Conservation (phyloP, 92 coral and sea anemone genomes). For the Porites divaricata region DNA sequence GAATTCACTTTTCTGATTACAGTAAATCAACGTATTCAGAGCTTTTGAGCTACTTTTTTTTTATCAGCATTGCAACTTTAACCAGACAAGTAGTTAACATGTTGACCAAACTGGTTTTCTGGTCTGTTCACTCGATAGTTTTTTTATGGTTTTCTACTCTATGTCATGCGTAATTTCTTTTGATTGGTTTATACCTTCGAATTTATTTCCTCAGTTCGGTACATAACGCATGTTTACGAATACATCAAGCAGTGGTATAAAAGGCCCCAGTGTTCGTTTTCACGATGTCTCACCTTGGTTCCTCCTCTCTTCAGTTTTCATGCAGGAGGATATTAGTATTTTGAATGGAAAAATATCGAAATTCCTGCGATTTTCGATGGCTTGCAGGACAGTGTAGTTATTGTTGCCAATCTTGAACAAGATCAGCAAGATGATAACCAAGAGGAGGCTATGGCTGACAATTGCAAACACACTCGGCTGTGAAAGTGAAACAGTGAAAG, state of each 20-base stretch:
- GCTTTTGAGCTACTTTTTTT: too few relatives aligned
- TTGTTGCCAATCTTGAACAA: neutral
- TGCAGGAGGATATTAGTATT: neutral
- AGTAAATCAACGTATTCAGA: too few relatives aligned
- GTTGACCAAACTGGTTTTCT: too few relatives aligned
- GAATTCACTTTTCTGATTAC: too few relatives aligned
- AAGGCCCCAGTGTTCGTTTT: neutral
- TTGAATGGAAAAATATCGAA: neutral
- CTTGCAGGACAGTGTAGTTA: neutral
- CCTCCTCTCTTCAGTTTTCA: neutral
- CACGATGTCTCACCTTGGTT: neutral
- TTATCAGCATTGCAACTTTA: too few relatives aligned
- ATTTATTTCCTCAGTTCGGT: neutral
- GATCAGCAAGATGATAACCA: neutral
- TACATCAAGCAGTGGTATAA: neutral
- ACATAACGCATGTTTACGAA: neutral
- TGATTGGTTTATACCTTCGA: too few relatives aligned
- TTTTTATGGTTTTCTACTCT: too few relatives aligned
- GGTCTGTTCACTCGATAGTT: too few relatives aligned
- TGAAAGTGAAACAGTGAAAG: neutral
- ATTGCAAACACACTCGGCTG: neutral
- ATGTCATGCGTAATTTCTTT: too few relatives aligned
- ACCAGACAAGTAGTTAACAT: too few relatives aligned
- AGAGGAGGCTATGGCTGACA: neutral
- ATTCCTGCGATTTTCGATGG: neutral